Evolutionary conservation across 2,113 vertebrate species (phyloP).

Genomic region (Coturnix japonica): DNA sequence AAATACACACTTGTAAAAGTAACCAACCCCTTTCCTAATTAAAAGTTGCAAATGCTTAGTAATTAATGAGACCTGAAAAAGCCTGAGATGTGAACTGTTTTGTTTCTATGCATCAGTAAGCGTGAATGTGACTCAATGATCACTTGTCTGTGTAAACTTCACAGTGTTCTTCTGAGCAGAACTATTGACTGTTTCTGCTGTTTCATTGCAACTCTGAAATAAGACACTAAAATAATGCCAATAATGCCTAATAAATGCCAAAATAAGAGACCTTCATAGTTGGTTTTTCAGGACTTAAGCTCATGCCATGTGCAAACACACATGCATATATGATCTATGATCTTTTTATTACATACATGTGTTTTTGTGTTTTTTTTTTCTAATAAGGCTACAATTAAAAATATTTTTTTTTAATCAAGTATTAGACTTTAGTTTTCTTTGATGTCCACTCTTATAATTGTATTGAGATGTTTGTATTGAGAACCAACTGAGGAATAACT

Average conservation of each 20-base stretch:
- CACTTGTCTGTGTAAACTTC: background rate
- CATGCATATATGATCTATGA: background rate
- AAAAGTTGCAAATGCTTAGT: background rate
- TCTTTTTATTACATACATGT: background rate
- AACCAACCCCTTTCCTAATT: background rate
- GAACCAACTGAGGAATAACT: background rate
- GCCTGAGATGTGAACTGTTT: background rate
- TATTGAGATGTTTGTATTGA: background rate
- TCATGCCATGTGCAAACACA: background rate
- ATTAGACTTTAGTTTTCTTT: background rate
- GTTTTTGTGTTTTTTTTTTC: too few relatives aligned
- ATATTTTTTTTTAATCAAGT: background rate
- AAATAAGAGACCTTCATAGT: background rate
- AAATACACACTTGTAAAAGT: background rate
- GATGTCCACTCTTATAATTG: background rate
- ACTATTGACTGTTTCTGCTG: background rate
- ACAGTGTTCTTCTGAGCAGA: background rate
- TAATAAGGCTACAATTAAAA: background rate
- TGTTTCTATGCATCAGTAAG: background rate
- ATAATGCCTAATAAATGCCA: too few relatives aligned
- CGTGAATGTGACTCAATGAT: background rate
- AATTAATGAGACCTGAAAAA: background rate
- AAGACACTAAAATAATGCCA: too few relatives aligned
- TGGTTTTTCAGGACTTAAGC: background rate
- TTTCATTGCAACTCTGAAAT: background rate